Evolutionary conservation across 1,140 invertebrate species (phyloP).

Genomic region (Anoplolepis gracilipes): DNA sequence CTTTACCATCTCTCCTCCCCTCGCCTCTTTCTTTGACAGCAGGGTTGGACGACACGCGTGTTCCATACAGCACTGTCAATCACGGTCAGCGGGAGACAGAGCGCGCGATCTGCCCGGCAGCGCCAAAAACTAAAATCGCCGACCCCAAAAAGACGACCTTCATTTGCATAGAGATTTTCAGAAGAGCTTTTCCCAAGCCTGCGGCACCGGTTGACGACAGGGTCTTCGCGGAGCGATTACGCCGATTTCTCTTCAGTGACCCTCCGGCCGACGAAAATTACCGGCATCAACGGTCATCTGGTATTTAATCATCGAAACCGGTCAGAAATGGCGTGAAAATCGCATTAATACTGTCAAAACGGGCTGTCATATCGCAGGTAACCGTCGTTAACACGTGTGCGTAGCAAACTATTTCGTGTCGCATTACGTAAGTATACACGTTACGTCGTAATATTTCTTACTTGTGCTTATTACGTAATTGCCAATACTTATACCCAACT

Average conservation of each 20-base stretch:
- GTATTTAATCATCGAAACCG: conserved; percentile 8
- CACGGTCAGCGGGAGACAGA: conserved; percentile 64
- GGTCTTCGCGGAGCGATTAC: conserved; percentile 25
- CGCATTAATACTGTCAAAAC: conserved; percentile 17
- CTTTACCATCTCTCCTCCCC: conserved; percentile 5
- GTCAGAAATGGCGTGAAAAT: conserved; percentile 35
- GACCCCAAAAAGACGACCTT: not conserved
- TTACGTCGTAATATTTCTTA: conserved; percentile 14
- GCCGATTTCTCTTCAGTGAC: conserved; percentile 49
- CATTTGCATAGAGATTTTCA: conserved; percentile 37
- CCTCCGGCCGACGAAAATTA: conserved; percentile 26
- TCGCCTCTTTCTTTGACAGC: conserved; percentile 44
- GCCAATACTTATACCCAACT: conserved; percentile 4
- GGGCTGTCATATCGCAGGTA: not conserved
- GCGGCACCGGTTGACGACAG: not conserved
- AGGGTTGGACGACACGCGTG: conserved; percentile 67
- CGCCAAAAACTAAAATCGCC: conserved; percentile 62
- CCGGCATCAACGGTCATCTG: not conserved
- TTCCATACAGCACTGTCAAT: conserved; percentile 71
- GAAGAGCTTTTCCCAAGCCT: conserved; percentile 21
- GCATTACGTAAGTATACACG: conserved; percentile 40
- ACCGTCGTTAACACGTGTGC: not conserved
- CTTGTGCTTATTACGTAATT: conserved; percentile 11
- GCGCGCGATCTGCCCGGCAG: conserved; percentile 20
- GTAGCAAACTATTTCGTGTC: not conserved